Evolutionary conservation across 1,140 invertebrate species (phyloP).

Genomic region (Proales similis): DNA sequence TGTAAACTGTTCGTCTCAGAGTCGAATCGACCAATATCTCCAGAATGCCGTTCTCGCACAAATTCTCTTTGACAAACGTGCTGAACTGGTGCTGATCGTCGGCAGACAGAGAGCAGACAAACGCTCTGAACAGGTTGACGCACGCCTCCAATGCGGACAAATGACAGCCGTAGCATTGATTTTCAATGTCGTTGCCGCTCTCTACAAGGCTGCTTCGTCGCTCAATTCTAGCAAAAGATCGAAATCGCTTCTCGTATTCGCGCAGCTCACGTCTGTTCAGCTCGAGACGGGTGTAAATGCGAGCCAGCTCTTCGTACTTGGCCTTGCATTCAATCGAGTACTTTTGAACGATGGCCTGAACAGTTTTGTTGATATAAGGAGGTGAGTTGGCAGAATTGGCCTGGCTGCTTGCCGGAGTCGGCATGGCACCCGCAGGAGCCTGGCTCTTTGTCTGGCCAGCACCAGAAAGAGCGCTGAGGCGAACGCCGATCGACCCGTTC

Average conservation of each 20-base stretch:
- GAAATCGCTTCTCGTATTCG: constrained; percentile 77
- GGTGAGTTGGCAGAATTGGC: too few relatives aligned
- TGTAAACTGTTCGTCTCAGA: constrained; percentile 6
- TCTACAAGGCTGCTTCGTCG: constrained; percentile 41
- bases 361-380: too few relatives aligned
- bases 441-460: too few relatives aligned
- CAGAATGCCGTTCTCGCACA: neutral
- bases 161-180: constrained; percentile 56
- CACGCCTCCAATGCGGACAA: constrained; percentile 77
- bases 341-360: constrained; percentile 68
- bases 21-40: constrained; percentile 19
- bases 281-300: constrained; percentile 63
- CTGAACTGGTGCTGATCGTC: too few relatives aligned
- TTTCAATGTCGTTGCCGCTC: constrained; percentile 39
- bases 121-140: constrained; percentile 77
- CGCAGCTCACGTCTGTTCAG: constrained; percentile 68
- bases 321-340: constrained; percentile 89
- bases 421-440: too few relatives aligned
- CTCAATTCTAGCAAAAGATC: constrained; percentile 45
- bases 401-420: too few relatives aligned
- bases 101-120: constrained; percentile 53
- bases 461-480: too few relatives aligned
- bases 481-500: too few relatives aligned
- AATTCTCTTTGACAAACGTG: neutral
- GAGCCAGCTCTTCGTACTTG: constrained; percentile 88